Evolutionary conservation across 2,113 vertebrate genomes (phyloP).

Genomic region (Eptesicus fuscus): DNA sequence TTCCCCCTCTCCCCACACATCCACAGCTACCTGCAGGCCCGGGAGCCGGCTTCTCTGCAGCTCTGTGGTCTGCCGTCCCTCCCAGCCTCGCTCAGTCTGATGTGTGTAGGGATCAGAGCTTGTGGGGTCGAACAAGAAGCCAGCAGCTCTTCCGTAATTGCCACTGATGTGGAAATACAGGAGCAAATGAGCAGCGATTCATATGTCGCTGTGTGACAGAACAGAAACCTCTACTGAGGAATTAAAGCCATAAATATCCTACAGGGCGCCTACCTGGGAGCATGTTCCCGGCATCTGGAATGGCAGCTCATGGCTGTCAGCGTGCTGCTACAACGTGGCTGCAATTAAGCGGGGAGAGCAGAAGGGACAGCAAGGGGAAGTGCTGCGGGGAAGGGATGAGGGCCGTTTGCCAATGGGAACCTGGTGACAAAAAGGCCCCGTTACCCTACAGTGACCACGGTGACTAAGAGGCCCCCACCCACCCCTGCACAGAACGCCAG

Average conservation of each 20-base stretch:
- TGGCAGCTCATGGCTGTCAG: slow-evolving; percentile 74
- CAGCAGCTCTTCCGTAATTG: slow-evolving; percentile 73
- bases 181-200: slow-evolving; percentile 81
- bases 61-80: not conserved
- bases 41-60: not conserved
- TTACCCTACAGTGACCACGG: slow-evolving; percentile 27
- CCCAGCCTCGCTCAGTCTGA: not conserved
- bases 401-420: not conserved
- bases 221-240: slow-evolving; percentile 81
- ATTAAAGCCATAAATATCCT: slow-evolving; percentile 83
- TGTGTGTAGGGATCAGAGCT: not conserved
- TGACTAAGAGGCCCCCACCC: not conserved
- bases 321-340: slow-evolving; percentile 31
- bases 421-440: slow-evolving; percentile 68
- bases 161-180: slow-evolving; percentile 78
- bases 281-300: slow-evolving; percentile 81
- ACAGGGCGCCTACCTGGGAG: slow-evolving; percentile 73
- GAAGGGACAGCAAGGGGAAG: slow-evolving; percentile 66
- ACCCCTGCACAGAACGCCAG: not conserved
- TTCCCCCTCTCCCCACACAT: not conserved
- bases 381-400: slow-evolving; percentile 10
- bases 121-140: slow-evolving; percentile 46
- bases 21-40: not conserved
- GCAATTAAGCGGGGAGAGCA: slow-evolving; percentile 67
- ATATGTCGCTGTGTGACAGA: slow-evolving; percentile 76